phyloP scores from a whole-genome alignment of 2,113 vertebrate genomes.

The Tragelaphus buxtoni region DNA sequence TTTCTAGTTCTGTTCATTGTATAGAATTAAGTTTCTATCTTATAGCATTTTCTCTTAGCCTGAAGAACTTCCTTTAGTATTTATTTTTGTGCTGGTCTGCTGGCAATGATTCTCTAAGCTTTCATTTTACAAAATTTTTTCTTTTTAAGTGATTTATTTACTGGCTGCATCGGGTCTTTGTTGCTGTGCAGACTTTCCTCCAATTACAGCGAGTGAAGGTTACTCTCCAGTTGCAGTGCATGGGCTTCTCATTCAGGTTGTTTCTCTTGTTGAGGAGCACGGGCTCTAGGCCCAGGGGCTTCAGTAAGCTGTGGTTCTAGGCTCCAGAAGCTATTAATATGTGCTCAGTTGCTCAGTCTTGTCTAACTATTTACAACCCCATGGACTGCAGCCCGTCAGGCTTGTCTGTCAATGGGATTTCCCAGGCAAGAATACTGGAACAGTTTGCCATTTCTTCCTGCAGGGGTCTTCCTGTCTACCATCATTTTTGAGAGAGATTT shows the following conservation, averaged over 20 bases:
- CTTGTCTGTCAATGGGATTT: background rate
- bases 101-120: background rate
- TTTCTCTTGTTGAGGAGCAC: background rate
- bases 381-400: background rate
- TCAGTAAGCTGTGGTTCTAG: background rate
- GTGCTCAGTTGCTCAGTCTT: background rate
- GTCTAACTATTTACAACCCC: background rate
- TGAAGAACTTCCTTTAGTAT: background rate
- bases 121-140: background rate
- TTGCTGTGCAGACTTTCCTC: background rate
- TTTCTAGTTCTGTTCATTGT: background rate
- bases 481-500: background rate
- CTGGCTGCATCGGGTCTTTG: background rate
- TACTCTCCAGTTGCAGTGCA: background rate
- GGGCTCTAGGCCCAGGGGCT: background rate
- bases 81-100: background rate
- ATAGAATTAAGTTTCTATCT: background rate
- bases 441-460: background rate
- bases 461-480: background rate
- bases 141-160: background rate
- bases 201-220: fast-evolving
- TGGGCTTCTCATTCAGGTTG: background rate
- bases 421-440: background rate
- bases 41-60: background rate
- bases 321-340: background rate